These are phyloP conservation scores for Lepus timidus DNA, from an alignment of 2,113 vertebrate genomes.

Conservation along the genomic window DNA sequence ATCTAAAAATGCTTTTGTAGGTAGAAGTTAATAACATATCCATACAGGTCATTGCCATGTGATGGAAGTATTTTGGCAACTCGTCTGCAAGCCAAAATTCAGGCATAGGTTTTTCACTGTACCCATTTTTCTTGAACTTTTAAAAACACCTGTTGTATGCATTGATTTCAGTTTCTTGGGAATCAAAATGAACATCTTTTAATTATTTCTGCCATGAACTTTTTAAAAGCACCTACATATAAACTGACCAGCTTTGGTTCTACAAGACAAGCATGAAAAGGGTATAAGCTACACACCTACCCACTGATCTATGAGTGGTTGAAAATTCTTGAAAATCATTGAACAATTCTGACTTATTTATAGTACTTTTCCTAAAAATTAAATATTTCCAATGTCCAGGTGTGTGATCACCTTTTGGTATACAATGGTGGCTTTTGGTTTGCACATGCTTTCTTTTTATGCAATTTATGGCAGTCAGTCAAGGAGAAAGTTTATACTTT, in stretches of 20 bases:
- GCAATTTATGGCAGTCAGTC: background rate
- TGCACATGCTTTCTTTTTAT: slow-evolving; percentile 1
- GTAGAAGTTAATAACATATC: background rate
- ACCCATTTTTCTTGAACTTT: too few species aligned
- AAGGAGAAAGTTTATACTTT: slow-evolving; percentile 2
- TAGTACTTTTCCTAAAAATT: slow-evolving; percentile 39
- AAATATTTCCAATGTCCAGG: background rate
- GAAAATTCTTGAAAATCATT: slow-evolving; percentile 6
- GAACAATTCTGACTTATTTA: background rate
- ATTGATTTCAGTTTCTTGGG: too few species aligned
- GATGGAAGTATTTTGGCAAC: background rate
- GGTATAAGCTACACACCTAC: background rate
- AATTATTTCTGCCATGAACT: too few species aligned
- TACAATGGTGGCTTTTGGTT: background rate
- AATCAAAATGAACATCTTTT: too few species aligned
- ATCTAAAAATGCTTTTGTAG: background rate
- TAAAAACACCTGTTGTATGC: too few species aligned
- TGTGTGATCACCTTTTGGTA: background rate
- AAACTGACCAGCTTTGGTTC: background rate
- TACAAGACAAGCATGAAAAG: background rate
- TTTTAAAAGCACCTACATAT: background rate
- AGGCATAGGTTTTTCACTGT: too few species aligned
- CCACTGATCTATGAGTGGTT: background rate
- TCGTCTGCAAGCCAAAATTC: background rate
- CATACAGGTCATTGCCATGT: background rate